A percentile compares a stretch with the other conserved stretches of the same genome.
Evolutionary conservation across 1,140 invertebrate species (phyloP).

Genomic region (Tachypleus tridentatus): DNA sequence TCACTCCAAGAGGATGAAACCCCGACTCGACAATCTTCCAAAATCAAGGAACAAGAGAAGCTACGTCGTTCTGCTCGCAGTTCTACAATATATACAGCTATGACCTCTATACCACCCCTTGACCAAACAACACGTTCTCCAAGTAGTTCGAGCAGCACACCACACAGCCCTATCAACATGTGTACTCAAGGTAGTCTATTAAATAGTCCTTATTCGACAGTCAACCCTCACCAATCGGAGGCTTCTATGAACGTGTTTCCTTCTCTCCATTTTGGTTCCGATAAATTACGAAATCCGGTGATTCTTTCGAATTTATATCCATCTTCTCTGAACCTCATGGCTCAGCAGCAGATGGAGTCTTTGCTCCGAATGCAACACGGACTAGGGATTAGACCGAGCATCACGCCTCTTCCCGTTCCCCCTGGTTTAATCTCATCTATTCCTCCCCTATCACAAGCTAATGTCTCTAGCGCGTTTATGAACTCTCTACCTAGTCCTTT

Average conservation of each 20-base stretch:
- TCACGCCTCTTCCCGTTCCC: constrained; percentile 4
- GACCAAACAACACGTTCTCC: no score
- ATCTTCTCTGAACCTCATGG: neutral
- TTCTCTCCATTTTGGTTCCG: neutral
- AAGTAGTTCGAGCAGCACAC: no score
- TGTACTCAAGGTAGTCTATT: no score
- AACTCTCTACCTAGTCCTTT: neutral
- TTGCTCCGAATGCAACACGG: constrained; percentile 12
- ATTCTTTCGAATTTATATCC: neutral
- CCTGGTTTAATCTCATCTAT: neutral
- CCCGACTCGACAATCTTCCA: no score
- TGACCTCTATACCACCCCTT: no score
- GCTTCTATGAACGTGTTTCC: neutral
- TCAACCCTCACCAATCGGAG: neutral
- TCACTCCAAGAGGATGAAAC: no score
- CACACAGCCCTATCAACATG: no score
- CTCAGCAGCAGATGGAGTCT: constrained; percentile 16
- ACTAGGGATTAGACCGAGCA: neutral
- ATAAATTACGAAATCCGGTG: neutral
- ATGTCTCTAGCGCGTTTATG: no score
- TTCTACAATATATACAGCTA: no score
- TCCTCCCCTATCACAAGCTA: neutral
- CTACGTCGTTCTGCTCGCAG: no score
- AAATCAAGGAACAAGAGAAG: no score
- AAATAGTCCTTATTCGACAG: no score